Percentiles rank a stretch among this genome's conserved stretches.
phyloP scores from a whole-genome alignment of 2,113 vertebrate genomes.

The Chlorocebus sabaeus region DNA sequence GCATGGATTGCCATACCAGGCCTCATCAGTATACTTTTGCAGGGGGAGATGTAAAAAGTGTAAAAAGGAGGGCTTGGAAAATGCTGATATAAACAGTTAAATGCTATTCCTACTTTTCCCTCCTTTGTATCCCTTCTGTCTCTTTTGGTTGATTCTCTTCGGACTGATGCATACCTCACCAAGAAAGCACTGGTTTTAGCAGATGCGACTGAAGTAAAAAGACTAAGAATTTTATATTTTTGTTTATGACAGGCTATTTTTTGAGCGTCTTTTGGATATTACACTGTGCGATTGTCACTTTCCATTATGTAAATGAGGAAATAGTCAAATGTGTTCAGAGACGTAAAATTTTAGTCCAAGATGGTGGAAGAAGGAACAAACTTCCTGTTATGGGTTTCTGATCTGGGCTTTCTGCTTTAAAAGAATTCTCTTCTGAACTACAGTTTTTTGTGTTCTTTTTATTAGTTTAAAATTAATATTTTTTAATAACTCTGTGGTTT shows the following conservation, averaged over 20 bases:
- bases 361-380: background rate
- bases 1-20: no score
- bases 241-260: background rate
- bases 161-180: background rate
- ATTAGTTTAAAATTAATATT: conserved; percentile 21
- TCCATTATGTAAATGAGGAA: conserved; percentile 41
- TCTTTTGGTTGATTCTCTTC: conserved; percentile 25
- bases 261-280: conserved; percentile 22
- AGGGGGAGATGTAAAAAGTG: background rate
- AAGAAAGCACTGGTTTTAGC: conserved; percentile 7
- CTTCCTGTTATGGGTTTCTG: background rate
- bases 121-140: background rate
- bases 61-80: background rate
- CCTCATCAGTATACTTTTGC: background rate
- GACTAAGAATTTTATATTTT: conserved; percentile 9
- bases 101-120: background rate
- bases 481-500: conserved; percentile 46
- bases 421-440: background rate
- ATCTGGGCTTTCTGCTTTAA: background rate
- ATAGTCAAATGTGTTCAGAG: background rate
- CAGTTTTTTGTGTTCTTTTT: background rate
- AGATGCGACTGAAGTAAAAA: background rate
- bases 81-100: background rate
- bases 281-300: background rate
- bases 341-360: background rate